Evolutionary conservation across 2,888 invertebrate genomes (phyloP).

Genomic region (Tridacna gigas): DNA sequence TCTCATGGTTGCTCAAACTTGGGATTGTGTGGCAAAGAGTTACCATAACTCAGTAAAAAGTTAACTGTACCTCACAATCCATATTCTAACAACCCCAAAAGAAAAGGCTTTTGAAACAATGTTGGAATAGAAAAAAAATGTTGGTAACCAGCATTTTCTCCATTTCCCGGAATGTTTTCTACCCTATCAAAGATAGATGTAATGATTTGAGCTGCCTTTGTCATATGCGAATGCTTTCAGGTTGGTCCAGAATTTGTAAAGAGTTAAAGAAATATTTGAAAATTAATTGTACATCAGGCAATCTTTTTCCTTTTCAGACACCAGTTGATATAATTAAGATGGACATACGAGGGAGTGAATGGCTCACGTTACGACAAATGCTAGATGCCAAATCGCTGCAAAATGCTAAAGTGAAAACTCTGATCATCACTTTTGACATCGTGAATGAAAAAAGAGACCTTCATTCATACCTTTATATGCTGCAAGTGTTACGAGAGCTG

Average conservation of each 20-base stretch:
- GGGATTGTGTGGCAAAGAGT: neutral
- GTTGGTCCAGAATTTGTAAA: neutral
- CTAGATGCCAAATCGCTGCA: slow-evolving; percentile 10
- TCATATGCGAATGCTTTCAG: neutral
- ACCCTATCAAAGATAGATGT: neutral
- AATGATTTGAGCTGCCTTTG: neutral
- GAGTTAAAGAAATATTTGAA: neutral
- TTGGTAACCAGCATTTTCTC: neutral
- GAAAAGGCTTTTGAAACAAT: neutral
- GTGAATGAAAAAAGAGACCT: slow-evolving; percentile 17
- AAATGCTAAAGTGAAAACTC: slow-evolving; percentile 15
- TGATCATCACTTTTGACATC: slow-evolving; percentile 7
- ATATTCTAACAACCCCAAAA: too few species aligned
- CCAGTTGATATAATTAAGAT: slow-evolving; percentile 12
- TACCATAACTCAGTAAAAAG: too few species aligned
- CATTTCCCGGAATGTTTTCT: neutral
- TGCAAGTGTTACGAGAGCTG: neutral
- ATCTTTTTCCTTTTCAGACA: slow-evolving; percentile 2
- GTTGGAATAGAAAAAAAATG: neutral
- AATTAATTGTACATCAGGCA: neutral
- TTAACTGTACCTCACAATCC: too few species aligned
- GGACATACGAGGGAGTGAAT: slow-evolving; percentile 4
- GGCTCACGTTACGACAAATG: slow-evolving; percentile 13
- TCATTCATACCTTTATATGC: slow-evolving; percentile 14
- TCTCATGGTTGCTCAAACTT: too few species aligned